Evolutionary conservation across 2,888 invertebrate species (phyloP).

Genomic region (Conus canariensis): DNA sequence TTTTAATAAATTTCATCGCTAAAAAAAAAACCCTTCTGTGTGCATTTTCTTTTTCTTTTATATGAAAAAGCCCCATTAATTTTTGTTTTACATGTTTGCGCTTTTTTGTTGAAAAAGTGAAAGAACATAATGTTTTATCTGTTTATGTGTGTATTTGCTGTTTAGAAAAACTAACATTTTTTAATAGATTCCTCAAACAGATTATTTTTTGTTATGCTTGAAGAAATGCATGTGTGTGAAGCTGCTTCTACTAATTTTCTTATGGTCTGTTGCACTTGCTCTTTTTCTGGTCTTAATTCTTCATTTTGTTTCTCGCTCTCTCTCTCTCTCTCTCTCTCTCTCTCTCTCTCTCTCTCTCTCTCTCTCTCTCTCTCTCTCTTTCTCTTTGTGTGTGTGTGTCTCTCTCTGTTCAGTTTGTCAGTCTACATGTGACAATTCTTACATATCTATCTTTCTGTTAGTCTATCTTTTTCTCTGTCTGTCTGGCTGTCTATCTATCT

Average conservation of each 20-base stretch:
- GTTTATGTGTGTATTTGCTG: too few species aligned
- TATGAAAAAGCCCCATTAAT: too few species aligned
- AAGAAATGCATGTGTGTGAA: neutral
- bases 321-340: neutral
- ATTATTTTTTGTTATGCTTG: too few species aligned
- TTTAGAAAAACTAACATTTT: too few species aligned
- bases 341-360: neutral
- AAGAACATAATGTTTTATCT: neutral
- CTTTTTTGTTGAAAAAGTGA: neutral
- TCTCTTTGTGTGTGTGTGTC: neutral
- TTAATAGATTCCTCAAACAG: too few species aligned
- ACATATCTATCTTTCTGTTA: neutral
- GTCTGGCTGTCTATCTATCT: neutral
- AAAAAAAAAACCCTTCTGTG: too few species aligned
- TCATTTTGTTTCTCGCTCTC: neutral
- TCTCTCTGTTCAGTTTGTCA: neutral
- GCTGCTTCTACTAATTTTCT: neutral
- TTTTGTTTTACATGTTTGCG: neutral
- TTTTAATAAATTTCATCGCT: neutral
- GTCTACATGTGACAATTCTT: neutral
- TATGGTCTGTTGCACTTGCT: neutral
- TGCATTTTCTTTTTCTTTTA: too few species aligned
- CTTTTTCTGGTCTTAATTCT: neutral
- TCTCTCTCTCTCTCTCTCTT: neutral
- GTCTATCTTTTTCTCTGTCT: neutral